phyloP scores from a whole-genome alignment of 2,797 vertebrate genomes.

The Gephyroberyx darwinii region DNA sequence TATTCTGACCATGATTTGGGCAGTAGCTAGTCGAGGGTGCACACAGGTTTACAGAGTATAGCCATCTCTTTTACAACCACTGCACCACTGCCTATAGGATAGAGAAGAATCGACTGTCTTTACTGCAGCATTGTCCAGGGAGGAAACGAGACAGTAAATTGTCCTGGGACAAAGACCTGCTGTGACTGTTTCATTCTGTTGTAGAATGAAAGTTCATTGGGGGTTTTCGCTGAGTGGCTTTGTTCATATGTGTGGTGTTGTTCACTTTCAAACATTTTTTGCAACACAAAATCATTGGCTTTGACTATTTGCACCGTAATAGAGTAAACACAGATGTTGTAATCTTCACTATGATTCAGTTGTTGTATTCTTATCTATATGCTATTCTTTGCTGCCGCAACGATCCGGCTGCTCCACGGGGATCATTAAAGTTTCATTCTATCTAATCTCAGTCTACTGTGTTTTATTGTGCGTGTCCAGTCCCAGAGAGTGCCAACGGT shows the following conservation, averaged over 20 bases:
- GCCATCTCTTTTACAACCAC: constrained; percentile 3
- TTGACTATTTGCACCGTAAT: too few relatives aligned
- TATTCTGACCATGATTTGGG: constrained; percentile 10
- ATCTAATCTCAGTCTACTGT: background rate
- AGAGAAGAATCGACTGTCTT: background rate
- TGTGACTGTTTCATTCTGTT: too few relatives aligned
- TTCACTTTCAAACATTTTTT: background rate
- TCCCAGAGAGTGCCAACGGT: constrained; percentile 84
- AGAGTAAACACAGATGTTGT: background rate
- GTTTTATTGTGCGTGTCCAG: constrained; percentile 62
- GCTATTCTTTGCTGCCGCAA: background rate
- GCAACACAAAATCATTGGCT: too few relatives aligned
- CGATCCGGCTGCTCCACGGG: constrained; percentile 1
- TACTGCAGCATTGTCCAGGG: background rate
- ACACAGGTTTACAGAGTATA: background rate
- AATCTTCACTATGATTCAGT: background rate
- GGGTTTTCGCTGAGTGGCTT: background rate
- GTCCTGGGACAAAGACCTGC: background rate
- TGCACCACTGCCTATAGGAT: constrained; percentile 10
- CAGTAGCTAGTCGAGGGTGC: background rate
- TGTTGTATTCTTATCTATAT: background rate
- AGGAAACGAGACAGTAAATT: constrained; percentile 21
- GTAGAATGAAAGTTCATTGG: background rate
- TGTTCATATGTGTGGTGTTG: background rate
- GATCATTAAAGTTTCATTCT: background rate